Base-by-base conservation (phyloP, 1,140 invertebrate species). In the Phocides pigmalion region DNA sequence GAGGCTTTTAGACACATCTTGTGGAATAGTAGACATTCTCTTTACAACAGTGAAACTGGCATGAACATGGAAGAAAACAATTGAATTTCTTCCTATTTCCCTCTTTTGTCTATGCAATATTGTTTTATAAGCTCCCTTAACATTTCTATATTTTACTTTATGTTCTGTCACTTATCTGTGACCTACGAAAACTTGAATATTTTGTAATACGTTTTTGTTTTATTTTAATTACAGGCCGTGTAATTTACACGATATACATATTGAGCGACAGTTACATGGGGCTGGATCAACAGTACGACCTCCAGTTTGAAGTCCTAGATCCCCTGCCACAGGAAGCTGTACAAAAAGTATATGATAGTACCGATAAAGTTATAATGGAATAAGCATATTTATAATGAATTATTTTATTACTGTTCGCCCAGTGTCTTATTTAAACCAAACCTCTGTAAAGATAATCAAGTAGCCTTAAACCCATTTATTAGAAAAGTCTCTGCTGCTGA, bases 201-300 rank as follows among this genome's bases (percentile, higher is more conserved):
- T 28, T 28, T 28, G 9, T 8, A 4, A 8, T 28, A 28, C 25
- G 2, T 3, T 8, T 28, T 3, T 4, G 9, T 3, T 28, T 54
- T 73, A 86, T 68, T 62, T 64, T 90, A 92, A 4, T 53, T 53
- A 64, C 87, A 95, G 97, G 97, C 19, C 93, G 94, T 8, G 92
- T 95, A 11, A 95, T 95, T 46, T 94, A 98, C 68, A 97, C 95
- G 0, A 75, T 99, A 11, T 99, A 97, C 80, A 81, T 99, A 8
- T 95, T 99, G 92, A 98, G 97, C 54, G 98, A 99, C 91, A 96
- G 95, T 51, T 99, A 99, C 80, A 92, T 99, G 19, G 98, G 98
- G 15, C 92, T 99, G 6, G 99, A 99, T 92, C 98, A 99, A 80
- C 97, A 99, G 81, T 99, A 98, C 78, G 92, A 95, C 66, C 81